These are phyloP conservation scores for Tortricodes alternella DNA, from an alignment of 2,888 invertebrate species.

Conservation along the genomic window DNA sequence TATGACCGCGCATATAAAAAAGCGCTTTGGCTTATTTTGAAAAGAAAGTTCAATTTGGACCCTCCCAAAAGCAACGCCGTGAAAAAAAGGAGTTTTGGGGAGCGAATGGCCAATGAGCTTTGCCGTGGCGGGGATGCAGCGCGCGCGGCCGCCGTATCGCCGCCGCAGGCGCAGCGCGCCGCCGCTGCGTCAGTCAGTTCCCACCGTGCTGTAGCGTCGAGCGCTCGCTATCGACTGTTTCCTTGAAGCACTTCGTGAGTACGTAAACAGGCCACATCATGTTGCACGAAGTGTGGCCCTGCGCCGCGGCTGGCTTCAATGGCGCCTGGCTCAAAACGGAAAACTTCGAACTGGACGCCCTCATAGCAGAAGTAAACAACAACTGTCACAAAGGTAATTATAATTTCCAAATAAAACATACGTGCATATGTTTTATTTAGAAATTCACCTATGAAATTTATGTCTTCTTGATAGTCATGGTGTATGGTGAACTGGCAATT, in stretches of 20 bases:
- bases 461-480: not conserved
- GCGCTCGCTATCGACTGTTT: conserved; percentile 3
- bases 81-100: conserved; percentile 17
- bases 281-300: conserved; percentile 70
- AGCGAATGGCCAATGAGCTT: conserved; percentile 36
- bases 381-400: conserved; percentile 60
- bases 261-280: conserved; percentile 45
- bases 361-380: conserved; percentile 72
- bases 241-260: conserved; percentile 18
- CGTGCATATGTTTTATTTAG: no score
- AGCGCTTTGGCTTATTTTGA: not conserved
- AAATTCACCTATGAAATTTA: no score
- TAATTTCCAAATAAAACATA: no score
- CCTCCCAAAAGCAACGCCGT: conserved; percentile 24
- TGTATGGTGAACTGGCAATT: not conserved
- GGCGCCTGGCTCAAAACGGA: conserved; percentile 57
- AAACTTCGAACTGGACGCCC: conserved; percentile 62
- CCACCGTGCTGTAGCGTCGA: conserved; percentile 9
- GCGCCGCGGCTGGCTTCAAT: conserved; percentile 18
- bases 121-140: conserved; percentile 40
- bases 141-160: conserved; percentile 38
- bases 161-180: conserved; percentile 36
- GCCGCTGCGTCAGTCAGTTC: conserved; percentile 24
- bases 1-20: not conserved
- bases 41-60: not conserved